Conservation (phyloP, 2,113 vertebrate species). For the Spilogale gracilis region DNA sequence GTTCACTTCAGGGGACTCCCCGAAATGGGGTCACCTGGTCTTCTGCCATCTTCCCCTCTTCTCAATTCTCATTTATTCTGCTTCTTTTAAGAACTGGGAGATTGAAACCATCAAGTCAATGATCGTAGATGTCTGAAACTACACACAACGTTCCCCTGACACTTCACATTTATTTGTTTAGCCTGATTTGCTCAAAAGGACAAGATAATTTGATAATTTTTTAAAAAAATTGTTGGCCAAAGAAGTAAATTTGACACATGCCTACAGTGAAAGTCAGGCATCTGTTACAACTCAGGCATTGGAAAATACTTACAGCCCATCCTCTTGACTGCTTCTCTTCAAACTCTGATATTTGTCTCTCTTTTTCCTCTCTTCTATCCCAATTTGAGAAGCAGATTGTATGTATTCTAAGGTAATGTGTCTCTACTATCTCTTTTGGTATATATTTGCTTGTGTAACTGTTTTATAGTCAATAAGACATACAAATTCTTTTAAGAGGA, state of each 20-base stretch:
- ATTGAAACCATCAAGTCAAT: slow-evolving; percentile 31
- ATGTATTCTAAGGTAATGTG: neutral
- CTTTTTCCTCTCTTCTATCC: neutral
- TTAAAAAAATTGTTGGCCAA: neutral
- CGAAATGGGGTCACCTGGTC: too few relatives aligned
- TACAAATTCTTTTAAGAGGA: neutral
- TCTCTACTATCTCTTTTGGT: neutral
- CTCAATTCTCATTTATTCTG: neutral
- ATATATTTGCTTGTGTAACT: neutral
- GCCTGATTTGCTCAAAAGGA: slow-evolving; percentile 20
- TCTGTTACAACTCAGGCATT: neutral
- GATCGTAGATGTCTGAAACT: slow-evolving; percentile 7
- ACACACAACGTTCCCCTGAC: neutral
- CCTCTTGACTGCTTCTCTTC: neutral
- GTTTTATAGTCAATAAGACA: neutral
- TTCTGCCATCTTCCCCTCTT: too few relatives aligned
- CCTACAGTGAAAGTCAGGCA: neutral
- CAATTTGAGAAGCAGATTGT: neutral
- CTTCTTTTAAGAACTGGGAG: slow-evolving; percentile 35
- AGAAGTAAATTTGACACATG: neutral
- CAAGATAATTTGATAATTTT: slow-evolving; percentile 41
- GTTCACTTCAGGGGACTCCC: too few relatives aligned
- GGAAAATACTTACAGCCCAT: neutral
- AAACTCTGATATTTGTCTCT: neutral
- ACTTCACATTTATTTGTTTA: slow-evolving; percentile 4